Conservation (phyloP, 2,888 invertebrate genomes). For the Drosophila nigritarsus region DNA sequence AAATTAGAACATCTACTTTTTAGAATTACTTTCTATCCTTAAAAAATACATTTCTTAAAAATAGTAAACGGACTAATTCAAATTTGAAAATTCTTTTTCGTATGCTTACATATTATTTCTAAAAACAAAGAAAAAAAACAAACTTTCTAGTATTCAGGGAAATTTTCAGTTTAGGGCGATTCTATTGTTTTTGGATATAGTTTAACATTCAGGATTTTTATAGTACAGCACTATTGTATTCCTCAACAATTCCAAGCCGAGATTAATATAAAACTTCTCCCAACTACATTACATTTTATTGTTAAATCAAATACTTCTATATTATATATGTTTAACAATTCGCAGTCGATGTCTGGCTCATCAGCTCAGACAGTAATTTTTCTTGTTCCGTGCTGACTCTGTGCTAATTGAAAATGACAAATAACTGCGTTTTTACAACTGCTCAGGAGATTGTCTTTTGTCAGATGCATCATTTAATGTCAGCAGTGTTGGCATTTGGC, state of each 20-base stretch:
- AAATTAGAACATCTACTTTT: no score
- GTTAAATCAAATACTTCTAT: not conserved
- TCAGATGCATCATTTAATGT: constrained; percentile 17
- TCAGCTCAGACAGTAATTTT: constrained; percentile 16
- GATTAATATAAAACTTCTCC: not conserved
- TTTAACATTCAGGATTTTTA: not conserved
- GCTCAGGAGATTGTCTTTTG: constrained; percentile 26
- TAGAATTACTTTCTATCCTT: not conserved
- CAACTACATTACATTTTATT: not conserved
- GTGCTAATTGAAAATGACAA: constrained; percentile 48
- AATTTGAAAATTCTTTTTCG: no score
- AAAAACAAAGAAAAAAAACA: no score
- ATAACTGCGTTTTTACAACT: constrained; percentile 41
- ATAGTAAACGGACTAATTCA: not conserved
- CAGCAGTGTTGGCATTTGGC: constrained; percentile 35
- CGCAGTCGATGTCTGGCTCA: not conserved
- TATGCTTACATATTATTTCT: no score
- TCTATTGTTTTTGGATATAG: no score
- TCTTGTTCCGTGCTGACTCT: constrained; percentile 4
- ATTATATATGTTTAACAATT: not conserved
- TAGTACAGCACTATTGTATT: not conserved
- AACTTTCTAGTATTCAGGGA: no score
- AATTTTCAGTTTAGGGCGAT: no score
- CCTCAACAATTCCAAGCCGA: not conserved
- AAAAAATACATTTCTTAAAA: not conserved